Evolutionary conservation across 1,140 invertebrate species (phyloP), one percentile per base, ranked within the genome.

Genomic region (Drosophila sp.): DNA sequence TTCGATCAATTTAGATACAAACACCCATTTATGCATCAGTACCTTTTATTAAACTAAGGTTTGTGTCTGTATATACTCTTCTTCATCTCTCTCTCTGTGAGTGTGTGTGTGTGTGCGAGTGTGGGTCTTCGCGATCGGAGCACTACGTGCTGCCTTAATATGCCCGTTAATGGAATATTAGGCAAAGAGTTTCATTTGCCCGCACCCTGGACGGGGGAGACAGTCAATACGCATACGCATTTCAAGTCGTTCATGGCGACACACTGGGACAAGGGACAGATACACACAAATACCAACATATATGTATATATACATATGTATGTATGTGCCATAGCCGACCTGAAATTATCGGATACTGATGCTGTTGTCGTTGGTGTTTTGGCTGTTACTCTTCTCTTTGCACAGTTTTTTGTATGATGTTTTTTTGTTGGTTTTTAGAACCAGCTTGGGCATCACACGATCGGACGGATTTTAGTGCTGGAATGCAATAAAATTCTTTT

Each of bases 1-100:
- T 80, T 84, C 84, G 84, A 89, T 89, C 84, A 89, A 89, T 89
- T 89, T 89, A 89, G 84, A 89, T 89, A 89, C 84, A 89, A 89
- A 89, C 84, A 89, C 80, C 84, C 84, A 89, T 89, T 89, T 89
- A 89, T 84, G 85, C 84, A 89, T 84, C 84, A 89, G 84, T 89
- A 89, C 84, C 84, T 89, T 89, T 89, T 90, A 89, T 89, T 89
- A 89, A 89, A 89, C 85, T 89, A 89, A 72, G 17, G 35, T 57
- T 50, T 38, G 40, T 33, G 11, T 50, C 11, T 66, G 11, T 60
- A 30, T 40, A 10, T 68, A n/a, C 25, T 27, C 55, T n/a, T 35
- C 63, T 63, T 29, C 6, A 50, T 27, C 25, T 3, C 55, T 57
- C 32, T 62, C 57, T 38, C 35, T 41, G 6, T 63, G 2, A 38